phyloP scores from a whole-genome alignment of 2,888 invertebrate genomes.

The Sycophila texana region DNA sequence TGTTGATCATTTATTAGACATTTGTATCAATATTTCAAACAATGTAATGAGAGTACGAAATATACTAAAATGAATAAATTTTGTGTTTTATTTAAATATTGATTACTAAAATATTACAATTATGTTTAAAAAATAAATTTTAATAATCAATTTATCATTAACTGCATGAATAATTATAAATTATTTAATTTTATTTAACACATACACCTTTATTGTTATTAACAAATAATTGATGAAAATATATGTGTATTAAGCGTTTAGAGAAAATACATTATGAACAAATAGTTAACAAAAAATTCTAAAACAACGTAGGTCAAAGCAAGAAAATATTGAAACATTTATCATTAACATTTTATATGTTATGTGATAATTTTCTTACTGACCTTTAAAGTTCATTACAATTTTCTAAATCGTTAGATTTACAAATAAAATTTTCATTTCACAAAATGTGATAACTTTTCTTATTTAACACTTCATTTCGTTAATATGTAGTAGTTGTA shows the following conservation, averaged over 20 bases:
- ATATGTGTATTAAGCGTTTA: constrained; percentile 8
- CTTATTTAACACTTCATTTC: constrained; percentile 19
- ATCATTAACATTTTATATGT: background rate
- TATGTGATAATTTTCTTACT: background rate
- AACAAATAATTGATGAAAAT: constrained; percentile 32
- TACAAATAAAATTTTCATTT: constrained; percentile 49
- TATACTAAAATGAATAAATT: constrained; percentile 22
- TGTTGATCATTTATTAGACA: constrained; percentile 41
- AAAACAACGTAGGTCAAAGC: background rate
- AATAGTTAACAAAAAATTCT: constrained; percentile 33
- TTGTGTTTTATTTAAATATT: background rate
- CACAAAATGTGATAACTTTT: constrained; percentile 42
- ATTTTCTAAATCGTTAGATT: background rate
- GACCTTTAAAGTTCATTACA: constrained; percentile 4
- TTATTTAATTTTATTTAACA: constrained; percentile 17
- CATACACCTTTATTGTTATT: constrained; percentile 47
- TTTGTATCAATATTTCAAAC: constrained; percentile 41
- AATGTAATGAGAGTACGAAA: constrained; percentile 37
- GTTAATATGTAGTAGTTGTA: constrained; percentile 25
- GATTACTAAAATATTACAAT: background rate
- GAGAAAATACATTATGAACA: constrained; percentile 6
- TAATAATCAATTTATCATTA: background rate
- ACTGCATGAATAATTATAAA: background rate
- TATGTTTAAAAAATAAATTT: background rate
- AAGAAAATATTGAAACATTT: constrained; percentile 38